Conservation (phyloP, 2,888 invertebrate genomes). For the Molorchus minor region DNA sequence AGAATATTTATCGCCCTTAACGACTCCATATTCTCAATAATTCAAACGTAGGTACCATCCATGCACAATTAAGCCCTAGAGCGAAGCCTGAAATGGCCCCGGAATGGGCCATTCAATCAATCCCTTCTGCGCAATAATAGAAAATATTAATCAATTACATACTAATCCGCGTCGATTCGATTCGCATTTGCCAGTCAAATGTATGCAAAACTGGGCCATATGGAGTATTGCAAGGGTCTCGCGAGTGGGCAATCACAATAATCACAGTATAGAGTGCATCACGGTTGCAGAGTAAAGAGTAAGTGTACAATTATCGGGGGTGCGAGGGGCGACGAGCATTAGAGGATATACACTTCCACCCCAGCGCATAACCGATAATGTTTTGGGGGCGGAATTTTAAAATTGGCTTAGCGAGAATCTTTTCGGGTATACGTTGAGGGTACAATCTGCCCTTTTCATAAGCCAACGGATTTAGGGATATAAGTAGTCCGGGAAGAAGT, state of each 20-base stretch:
- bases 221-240: conserved; percentile 23
- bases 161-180: conserved; percentile 34
- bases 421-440: conserved; percentile 16
- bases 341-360: conserved; percentile 40
- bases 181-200: conserved; percentile 33
- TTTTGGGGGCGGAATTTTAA: conserved; percentile 55
- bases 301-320: conserved; percentile 44
- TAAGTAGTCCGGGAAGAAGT: too few species aligned
- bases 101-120: conserved; percentile 12
- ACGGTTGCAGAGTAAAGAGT: conserved; percentile 42
- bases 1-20: too few species aligned
- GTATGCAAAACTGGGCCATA: conserved; percentile 37
- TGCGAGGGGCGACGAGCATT: conserved; percentile 33
- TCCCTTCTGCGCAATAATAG: conserved; percentile 31
- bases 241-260: conserved; percentile 43
- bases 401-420: conserved; percentile 46
- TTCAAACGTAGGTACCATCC: too few species aligned
- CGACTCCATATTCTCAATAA: too few species aligned
- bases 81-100: neutral
- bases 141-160: conserved; percentile 35
- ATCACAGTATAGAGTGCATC: conserved; percentile 48
- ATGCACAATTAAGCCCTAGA: neutral
- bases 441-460: conserved; percentile 23
- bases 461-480: conserved; percentile 15
- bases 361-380: conserved; percentile 37